These are phyloP conservation scores for Acrobasis consociella DNA, from an alignment of 2,888 invertebrate species.

Conservation along the genomic window DNA sequence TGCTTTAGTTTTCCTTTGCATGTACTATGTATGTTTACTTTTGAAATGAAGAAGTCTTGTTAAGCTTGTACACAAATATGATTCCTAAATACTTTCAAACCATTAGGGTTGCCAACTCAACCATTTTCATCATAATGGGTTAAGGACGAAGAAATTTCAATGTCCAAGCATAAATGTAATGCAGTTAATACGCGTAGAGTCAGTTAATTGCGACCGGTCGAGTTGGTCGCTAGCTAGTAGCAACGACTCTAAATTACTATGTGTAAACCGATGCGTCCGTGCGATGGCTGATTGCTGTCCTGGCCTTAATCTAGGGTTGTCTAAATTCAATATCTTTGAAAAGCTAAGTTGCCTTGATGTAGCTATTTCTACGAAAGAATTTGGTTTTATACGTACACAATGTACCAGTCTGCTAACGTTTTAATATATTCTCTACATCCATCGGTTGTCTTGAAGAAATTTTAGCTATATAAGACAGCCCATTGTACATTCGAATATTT, in stretches of 20 bases:
- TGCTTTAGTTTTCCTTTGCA: no score
- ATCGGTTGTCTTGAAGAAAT: no score
- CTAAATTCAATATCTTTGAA: background rate
- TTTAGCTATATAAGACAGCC: no score
- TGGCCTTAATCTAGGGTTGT: constrained; percentile 44
- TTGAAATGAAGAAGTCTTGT: no score
- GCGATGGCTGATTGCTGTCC: constrained; percentile 55
- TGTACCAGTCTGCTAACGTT: no score
- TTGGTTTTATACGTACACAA: no score
- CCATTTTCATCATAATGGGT: background rate
- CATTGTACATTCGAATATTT: no score
- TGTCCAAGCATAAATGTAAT: constrained; percentile 11
- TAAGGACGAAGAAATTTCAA: constrained; percentile 12
- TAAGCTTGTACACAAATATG: background rate
- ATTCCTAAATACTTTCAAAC: background rate
- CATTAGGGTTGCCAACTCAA: background rate
- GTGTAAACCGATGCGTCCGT: constrained; percentile 59
- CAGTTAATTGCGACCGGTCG: constrained; percentile 75
- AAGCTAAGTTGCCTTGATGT: no score
- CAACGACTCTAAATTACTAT: constrained; percentile 74
- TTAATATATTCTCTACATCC: no score
- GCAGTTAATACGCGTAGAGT: constrained; percentile 62
- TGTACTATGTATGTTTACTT: no score
- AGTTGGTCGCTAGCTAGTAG: constrained; percentile 40
- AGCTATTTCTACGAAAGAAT: no score